Conservation (phyloP, 2,888 invertebrate species). For the Argyresthia goedartella region DNA sequence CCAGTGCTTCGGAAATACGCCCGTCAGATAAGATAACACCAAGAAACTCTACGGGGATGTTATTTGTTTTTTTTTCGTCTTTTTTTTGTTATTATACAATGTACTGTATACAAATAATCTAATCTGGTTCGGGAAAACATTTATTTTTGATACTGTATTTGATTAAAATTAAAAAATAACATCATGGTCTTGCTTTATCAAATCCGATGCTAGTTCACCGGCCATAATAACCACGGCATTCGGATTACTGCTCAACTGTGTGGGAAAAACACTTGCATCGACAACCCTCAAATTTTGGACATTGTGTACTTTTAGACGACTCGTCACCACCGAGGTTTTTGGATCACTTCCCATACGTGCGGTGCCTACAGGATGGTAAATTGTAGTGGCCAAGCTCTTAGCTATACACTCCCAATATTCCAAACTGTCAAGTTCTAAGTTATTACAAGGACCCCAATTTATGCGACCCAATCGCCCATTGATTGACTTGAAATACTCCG, state of each 20-base stretch:
- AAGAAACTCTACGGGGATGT: too few species aligned
- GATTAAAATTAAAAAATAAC: not conserved
- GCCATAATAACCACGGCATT: conserved; percentile 86
- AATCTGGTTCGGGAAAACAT: too few species aligned
- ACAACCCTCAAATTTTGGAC: conserved; percentile 75
- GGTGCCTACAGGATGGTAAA: conserved; percentile 79
- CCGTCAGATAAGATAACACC: too few species aligned
- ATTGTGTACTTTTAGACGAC: conserved; percentile 74
- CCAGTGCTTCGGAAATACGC: too few species aligned
- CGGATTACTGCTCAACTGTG: conserved; percentile 80
- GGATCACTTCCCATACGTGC: conserved; percentile 68
- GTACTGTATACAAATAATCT: too few species aligned
- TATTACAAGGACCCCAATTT: conserved; percentile 27
- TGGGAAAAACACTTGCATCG: conserved; percentile 86
- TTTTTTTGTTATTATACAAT: too few species aligned
- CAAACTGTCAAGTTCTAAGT: conserved; percentile 22
- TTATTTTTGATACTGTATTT: too few species aligned
- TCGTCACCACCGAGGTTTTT: conserved; percentile 59
- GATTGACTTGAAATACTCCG: conserved; percentile 29
- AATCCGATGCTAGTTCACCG: conserved; percentile 80
- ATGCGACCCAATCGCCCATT: conserved; percentile 27
- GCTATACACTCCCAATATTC: conserved; percentile 38
- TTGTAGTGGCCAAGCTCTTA: conserved; percentile 55
- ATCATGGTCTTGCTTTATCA: conserved; percentile 71
- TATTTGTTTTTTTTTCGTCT: too few species aligned